phyloP scores from a whole-genome alignment of 2,888 invertebrate species.

The Tromatobia lineatoria region DNA sequence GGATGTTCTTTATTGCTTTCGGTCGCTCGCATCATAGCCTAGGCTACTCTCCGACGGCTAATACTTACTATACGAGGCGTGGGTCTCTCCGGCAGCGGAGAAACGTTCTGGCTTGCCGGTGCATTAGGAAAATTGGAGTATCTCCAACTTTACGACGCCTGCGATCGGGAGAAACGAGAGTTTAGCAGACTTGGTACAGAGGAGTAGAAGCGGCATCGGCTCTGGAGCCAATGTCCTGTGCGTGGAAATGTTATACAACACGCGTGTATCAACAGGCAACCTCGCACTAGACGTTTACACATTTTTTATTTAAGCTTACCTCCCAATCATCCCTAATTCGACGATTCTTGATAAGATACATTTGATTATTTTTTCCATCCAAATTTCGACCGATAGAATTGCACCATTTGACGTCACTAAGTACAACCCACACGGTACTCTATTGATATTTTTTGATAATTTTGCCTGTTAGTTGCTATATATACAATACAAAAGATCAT shows the following conservation, averaged over 20 bases:
- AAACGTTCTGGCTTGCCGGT: constrained; percentile 60
- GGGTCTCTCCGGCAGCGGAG: background rate
- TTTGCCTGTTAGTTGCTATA: too few relatives aligned
- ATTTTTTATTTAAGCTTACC: too few relatives aligned
- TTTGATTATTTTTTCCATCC: too few relatives aligned
- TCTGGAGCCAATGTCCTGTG: constrained; percentile 41
- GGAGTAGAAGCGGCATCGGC: constrained; percentile 27
- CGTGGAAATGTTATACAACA: constrained; percentile 50
- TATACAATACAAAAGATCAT: too few relatives aligned
- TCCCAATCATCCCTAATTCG: too few relatives aligned
- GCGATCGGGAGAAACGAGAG: constrained; percentile 59
- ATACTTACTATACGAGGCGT: constrained; percentile 16
- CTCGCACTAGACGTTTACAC: too few relatives aligned
- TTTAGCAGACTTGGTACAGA: constrained; percentile 51
- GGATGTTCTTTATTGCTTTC: constrained; percentile 33
- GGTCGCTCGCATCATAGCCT: constrained; percentile 14
- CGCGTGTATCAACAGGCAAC: background rate
- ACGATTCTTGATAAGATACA: too few relatives aligned
- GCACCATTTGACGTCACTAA: too few relatives aligned
- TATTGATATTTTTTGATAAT: too few relatives aligned
- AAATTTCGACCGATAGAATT: too few relatives aligned
- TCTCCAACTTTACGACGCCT: constrained; percentile 79
- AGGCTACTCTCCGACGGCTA: constrained; percentile 30
- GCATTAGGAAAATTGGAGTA: constrained; percentile 84
- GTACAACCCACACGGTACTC: too few relatives aligned